phyloP scores from a whole-genome alignment of 2,888 invertebrate genomes.

The Bursaphelenchus okinawaensis region DNA sequence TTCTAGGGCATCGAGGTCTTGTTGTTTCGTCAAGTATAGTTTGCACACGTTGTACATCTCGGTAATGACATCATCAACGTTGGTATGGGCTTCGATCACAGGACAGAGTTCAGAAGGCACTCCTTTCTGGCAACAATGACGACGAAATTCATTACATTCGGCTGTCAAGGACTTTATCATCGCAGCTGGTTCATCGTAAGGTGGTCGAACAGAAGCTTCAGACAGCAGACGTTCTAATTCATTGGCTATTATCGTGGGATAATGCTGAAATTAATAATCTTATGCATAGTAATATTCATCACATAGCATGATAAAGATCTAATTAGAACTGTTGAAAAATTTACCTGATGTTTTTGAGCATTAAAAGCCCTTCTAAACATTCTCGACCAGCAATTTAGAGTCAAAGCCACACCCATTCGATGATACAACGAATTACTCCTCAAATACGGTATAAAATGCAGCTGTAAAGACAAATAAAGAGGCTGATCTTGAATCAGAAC shows the following conservation, averaged over 20 bases:
- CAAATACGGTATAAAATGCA: constrained; percentile 41
- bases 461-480: constrained; percentile 33
- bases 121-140: constrained; percentile 42
- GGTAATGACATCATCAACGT: constrained; percentile 14
- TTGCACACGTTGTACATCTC: constrained; percentile 16
- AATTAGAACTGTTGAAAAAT: no score
- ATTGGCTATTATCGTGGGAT: constrained; percentile 8
- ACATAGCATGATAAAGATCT: no score
- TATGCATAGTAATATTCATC: no score
- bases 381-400: constrained; percentile 42
- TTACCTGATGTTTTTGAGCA: constrained; percentile 6
- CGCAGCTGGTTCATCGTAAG: constrained; percentile 22
- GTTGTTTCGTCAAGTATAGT: constrained; percentile 23
- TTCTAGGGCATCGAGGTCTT: constrained; percentile 33
- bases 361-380: constrained; percentile 19
- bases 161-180: constrained; percentile 27
- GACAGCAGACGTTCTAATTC: constrained; percentile 12
- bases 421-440: constrained; percentile 40
- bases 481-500: constrained; percentile 25
- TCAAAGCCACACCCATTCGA: constrained; percentile 40
- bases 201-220: background rate
- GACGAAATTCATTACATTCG: constrained; percentile 51
- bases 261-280: constrained; percentile 6
- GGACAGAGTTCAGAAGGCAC: constrained; percentile 25
- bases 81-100: background rate